A percentile compares a stretch with the other conserved stretches of the same genome.
These are phyloP conservation scores for Phoenicopterus ruber DNA, from an alignment of 2,113 vertebrate species.

Conservation along the genomic window DNA sequence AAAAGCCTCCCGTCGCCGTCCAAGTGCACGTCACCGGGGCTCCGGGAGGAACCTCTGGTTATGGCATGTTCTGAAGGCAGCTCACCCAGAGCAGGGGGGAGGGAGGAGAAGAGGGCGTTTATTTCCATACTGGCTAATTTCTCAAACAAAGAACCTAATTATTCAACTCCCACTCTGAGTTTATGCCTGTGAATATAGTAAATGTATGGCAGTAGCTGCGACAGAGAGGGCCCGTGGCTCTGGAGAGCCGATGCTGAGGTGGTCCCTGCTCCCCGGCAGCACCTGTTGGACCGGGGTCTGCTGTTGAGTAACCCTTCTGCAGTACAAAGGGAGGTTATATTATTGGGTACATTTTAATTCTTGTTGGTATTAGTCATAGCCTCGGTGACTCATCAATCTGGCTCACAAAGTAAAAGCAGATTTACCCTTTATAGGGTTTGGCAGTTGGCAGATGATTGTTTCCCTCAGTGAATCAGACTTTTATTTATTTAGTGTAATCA, in stretches of 20 bases:
- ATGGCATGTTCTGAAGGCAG: background rate
- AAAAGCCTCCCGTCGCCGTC: background rate
- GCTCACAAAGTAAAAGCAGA: slow-evolving; percentile 72
- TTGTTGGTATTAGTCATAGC: slow-evolving; percentile 71
- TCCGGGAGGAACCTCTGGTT: background rate
- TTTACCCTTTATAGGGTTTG: slow-evolving; percentile 67
- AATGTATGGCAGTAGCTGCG: background rate
- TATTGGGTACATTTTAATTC: slow-evolving; percentile 53
- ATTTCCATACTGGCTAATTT: background rate
- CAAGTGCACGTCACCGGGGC: background rate
- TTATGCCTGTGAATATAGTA: background rate
- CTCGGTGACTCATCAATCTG: slow-evolving; percentile 73
- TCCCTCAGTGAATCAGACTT: slow-evolving; percentile 71
- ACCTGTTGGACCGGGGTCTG: background rate
- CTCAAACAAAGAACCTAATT: background rate
- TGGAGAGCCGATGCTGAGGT: background rate
- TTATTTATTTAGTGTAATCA: slow-evolving; percentile 80
- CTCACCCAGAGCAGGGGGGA: background rate
- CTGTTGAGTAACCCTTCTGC: background rate
- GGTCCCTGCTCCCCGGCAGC: background rate
- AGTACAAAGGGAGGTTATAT: slow-evolving; percentile 38
- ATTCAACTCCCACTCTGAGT: background rate
- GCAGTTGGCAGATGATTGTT: slow-evolving; percentile 68
- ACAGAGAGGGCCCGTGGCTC: background rate
- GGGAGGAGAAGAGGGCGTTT: background rate